Conservation (phyloP, 1,140 invertebrate species). For the Delia radicum region DNA sequence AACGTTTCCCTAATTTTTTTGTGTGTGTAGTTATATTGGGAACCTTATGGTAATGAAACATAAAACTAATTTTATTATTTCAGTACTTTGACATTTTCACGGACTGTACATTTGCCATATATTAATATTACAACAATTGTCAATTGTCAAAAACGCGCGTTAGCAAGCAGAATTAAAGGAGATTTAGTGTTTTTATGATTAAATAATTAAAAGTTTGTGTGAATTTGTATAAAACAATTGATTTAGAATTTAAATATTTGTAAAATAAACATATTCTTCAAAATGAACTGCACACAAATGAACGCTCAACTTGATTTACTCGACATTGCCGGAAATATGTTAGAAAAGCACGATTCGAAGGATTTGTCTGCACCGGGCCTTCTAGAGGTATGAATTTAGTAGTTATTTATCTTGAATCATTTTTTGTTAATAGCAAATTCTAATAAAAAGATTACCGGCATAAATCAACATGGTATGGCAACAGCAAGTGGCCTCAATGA, state of each 20-base stretch:
- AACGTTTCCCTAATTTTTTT: no score
- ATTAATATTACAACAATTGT: no score
- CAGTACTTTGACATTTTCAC: no score
- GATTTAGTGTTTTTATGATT: background rate
- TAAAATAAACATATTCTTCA: no score
- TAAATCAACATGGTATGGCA: conserved; percentile 52
- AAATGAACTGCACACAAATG: background rate
- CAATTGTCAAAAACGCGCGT: conserved; percentile 18
- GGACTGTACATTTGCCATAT: no score
- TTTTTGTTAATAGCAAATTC: no score
- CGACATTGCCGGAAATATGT: conserved; percentile 45
- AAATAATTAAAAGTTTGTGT: background rate
- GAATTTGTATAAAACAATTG: background rate
- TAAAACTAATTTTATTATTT: no score
- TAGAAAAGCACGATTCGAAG: conserved; percentile 44
- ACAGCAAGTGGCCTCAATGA: conserved; percentile 80
- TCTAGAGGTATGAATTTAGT: conserved; percentile 38
- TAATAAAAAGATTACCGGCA: conserved; percentile 43
- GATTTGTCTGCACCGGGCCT: conserved; percentile 46
- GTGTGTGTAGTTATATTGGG: no score
- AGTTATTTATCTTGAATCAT: background rate
- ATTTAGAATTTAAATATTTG: background rate
- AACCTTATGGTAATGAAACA: no score
- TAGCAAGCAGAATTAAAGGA: background rate
- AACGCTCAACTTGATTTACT: conserved; percentile 34